phyloP scores from a whole-genome alignment of 2,797 vertebrate species.

The Eidolon dupreanum region DNA sequence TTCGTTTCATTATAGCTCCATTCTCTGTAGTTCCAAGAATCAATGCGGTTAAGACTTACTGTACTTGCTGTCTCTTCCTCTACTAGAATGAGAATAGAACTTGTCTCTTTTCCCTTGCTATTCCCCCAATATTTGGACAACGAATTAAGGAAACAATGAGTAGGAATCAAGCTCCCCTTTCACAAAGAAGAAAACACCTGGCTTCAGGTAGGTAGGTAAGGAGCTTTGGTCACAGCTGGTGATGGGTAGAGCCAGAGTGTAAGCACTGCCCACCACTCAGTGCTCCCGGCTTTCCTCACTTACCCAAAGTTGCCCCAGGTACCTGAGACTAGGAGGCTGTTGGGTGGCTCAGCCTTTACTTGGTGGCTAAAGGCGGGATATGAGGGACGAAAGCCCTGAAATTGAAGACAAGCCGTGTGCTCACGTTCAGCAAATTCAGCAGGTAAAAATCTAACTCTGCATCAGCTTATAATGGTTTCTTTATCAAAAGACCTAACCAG shows the following conservation, averaged over 20 bases:
- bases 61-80: neutral
- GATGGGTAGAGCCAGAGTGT: neutral
- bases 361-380: neutral
- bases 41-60: neutral
- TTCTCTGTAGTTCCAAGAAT: neutral
- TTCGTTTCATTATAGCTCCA: neutral
- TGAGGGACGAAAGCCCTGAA: neutral
- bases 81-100: neutral
- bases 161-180: neutral
- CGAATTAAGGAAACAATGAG: neutral
- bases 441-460: neutral
- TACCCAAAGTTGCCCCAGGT: fast-evolving
- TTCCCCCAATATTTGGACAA: neutral
- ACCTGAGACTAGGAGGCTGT: neutral
- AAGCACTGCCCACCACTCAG: neutral
- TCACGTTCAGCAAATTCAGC: neutral
- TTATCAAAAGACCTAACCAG: neutral
- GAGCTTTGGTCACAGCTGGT: neutral
- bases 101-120: neutral
- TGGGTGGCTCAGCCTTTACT: neutral
- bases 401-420: neutral
- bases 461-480: neutral
- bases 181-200: neutral
- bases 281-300: neutral
- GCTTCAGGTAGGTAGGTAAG: neutral